These are phyloP conservation scores for Troides aeacus DNA, from an alignment of 2,888 invertebrate genomes.

Conservation along the genomic window DNA sequence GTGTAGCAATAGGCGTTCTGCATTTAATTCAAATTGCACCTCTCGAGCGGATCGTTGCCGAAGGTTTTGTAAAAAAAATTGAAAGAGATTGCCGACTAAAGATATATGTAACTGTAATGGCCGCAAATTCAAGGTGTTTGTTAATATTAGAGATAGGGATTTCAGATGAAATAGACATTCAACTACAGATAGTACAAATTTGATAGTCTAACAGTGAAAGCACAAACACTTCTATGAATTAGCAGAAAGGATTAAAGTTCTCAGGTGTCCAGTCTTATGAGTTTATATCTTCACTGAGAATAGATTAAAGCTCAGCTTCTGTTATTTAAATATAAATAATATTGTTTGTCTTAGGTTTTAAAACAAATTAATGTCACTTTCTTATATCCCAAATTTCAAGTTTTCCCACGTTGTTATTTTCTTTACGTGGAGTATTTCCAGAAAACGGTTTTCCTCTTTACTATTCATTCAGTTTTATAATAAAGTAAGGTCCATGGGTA, in stretches of 20 bases:
- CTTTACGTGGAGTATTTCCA: no score
- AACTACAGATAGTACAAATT: neutral
- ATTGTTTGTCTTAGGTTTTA: no score
- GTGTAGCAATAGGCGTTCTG: conserved; percentile 23
- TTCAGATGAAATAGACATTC: neutral
- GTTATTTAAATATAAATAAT: no score
- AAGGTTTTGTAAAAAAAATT: conserved; percentile 19
- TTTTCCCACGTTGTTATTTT: no score
- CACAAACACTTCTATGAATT: neutral
- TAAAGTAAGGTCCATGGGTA: no score
- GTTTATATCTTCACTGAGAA: no score
- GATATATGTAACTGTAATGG: neutral
- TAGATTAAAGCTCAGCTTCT: no score
- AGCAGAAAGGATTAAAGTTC: neutral
- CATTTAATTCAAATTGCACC: conserved; percentile 26
- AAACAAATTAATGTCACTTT: no score
- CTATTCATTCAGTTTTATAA: no score
- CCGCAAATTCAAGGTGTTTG: neutral
- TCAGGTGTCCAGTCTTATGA: no score
- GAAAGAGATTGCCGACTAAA: neutral
- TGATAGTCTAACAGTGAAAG: neutral
- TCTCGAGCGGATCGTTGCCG: conserved; percentile 24
- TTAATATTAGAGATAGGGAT: neutral
- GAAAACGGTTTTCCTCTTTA: no score
- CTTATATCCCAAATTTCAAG: no score